Conservation (phyloP, 2,797 vertebrate genomes). For the Enteromius paludinosus region DNA sequence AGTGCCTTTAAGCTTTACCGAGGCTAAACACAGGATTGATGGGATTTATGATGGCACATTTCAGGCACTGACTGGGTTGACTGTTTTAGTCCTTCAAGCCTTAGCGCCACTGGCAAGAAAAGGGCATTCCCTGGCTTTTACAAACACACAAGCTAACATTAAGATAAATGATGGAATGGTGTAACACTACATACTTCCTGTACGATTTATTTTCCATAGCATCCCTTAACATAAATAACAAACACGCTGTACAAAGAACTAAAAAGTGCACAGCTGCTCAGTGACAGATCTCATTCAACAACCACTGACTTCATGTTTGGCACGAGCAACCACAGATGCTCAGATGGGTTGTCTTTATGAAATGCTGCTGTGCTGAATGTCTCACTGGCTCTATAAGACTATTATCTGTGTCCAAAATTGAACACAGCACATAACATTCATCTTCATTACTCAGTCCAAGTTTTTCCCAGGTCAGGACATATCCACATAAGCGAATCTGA, state of each 20-base stretch:
- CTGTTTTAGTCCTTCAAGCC: constrained; percentile 13
- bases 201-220: constrained; percentile 30
- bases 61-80: neutral
- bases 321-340: constrained; percentile 44
- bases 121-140: constrained; percentile 27
- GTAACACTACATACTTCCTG: constrained; percentile 10
- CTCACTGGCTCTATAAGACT: constrained; percentile 60
- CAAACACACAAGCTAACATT: constrained; percentile 24
- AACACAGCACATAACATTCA: constrained; percentile 49
- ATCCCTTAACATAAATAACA: constrained; percentile 29
- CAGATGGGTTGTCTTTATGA: constrained; percentile 46
- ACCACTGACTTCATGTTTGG: constrained; percentile 76
- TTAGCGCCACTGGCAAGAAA: neutral
- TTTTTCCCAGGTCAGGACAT: constrained; percentile 58
- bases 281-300: constrained; percentile 64
- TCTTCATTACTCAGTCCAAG: constrained; percentile 61
- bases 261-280: constrained; percentile 62
- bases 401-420: constrained; percentile 69
- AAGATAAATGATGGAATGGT: constrained; percentile 43
- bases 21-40: neutral
- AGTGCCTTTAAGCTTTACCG: neutral
- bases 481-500: constrained; percentile 9
- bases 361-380: constrained; percentile 55
- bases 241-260: constrained; percentile 31
- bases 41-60: neutral